phyloP scores from a whole-genome alignment of 2,113 vertebrate species.

The Phyllopteryx taeniolatus region DNA sequence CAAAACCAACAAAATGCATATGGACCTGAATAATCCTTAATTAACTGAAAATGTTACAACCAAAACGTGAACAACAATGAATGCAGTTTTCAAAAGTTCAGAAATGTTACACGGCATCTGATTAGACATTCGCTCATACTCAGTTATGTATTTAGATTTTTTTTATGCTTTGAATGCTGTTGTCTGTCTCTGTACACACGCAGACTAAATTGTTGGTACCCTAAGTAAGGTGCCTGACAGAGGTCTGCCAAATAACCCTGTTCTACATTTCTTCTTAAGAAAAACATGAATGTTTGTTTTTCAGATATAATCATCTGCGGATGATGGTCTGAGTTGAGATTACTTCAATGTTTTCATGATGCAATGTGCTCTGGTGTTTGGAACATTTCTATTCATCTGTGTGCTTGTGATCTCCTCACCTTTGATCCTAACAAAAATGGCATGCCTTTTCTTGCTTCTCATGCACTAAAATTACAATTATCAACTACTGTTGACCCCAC shows the following conservation, averaged over 20 bases:
- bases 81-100: no score
- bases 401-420: not conserved
- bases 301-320: not conserved
- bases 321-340: not conserved
- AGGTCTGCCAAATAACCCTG: not conserved
- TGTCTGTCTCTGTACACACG: not conserved
- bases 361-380: not conserved
- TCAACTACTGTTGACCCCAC: not conserved
- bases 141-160: no score
- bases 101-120: no score
- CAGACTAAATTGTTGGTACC: no score
- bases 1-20: slow-evolving; percentile 16
- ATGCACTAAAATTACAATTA: not conserved
- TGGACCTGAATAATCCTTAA: slow-evolving; percentile 9
- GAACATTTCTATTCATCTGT: not conserved
- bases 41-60: not conserved
- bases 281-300: not conserved
- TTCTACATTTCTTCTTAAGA: not conserved
- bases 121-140: no score
- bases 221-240: not conserved
- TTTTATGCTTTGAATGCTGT: not conserved
- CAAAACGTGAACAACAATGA: not conserved
- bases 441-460: not conserved
- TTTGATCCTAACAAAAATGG: not conserved
- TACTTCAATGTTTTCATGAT: not conserved